phyloP scores from a whole-genome alignment of 2,113 vertebrate genomes.

The Pangasianodon hypophthalmus region DNA sequence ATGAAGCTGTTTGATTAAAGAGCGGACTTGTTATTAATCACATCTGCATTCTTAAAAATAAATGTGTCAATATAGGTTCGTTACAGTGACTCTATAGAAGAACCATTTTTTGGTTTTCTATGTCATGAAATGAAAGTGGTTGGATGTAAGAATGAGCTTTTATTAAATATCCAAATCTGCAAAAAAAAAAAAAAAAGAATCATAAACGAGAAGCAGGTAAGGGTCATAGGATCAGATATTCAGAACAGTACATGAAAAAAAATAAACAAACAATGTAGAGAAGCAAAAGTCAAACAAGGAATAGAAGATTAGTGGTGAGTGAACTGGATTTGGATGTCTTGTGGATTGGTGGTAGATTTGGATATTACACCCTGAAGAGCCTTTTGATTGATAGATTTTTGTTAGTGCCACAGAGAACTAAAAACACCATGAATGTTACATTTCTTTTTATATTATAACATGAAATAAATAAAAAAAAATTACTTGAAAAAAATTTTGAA shows the following conservation, averaged over 20 bases:
- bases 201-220: background rate
- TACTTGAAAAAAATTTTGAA: background rate
- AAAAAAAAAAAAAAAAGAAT: background rate
- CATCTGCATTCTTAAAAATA: background rate
- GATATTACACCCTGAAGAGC: background rate
- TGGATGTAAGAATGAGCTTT: too few species aligned
- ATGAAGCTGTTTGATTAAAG: background rate
- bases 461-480: background rate
- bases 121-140: background rate
- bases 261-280: background rate
- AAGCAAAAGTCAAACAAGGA: background rate
- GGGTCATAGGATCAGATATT: background rate
- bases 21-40: background rate
- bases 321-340: background rate
- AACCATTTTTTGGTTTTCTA: background rate
- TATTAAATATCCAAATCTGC: too few species aligned
- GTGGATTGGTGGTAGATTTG: background rate
- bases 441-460: background rate
- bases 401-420: background rate
- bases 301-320: background rate
- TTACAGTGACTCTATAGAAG: background rate
- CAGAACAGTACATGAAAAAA: background rate
- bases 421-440: background rate
- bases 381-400: background rate
- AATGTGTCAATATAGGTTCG: background rate